phyloP scores from a whole-genome alignment of 2,113 vertebrate species.

The Xiphophorus maculatus region DNA sequence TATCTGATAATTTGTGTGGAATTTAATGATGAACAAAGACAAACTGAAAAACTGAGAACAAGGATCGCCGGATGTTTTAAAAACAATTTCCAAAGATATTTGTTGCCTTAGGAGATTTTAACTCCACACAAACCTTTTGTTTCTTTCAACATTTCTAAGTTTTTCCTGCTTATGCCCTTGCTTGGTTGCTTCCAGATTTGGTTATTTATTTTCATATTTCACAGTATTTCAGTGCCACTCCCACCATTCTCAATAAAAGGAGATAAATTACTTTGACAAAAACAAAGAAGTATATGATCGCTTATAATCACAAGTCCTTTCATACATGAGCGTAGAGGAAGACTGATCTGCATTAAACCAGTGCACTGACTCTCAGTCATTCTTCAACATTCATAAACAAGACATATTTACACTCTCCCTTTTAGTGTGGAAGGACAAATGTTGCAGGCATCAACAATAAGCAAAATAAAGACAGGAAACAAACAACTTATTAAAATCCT shows the following conservation, averaged over 20 bases:
- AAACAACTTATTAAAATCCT: slow-evolving; percentile 28
- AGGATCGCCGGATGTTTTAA: no score
- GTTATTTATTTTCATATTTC: neutral
- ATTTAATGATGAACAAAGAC: no score
- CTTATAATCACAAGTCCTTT: no score
- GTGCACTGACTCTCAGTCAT: no score
- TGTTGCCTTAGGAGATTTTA: no score
- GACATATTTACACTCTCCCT: neutral
- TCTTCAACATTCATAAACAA: neutral
- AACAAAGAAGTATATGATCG: neutral
- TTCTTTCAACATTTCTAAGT: neutral
- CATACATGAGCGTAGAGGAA: neutral
- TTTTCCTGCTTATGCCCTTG: neutral
- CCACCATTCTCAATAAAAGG: neutral
- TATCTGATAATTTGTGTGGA: no score
- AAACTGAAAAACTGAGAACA: no score
- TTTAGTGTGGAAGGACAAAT: slow-evolving; percentile 5
- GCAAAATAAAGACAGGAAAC: neutral
- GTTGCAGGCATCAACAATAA: neutral
- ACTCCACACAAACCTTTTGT: no score
- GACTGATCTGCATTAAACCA: neutral
- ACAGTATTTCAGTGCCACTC: neutral
- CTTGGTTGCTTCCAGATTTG: neutral
- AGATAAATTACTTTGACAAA: neutral
- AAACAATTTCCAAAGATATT: no score